Conservation (phyloP, 2,113 vertebrate species). For the Antigone vipio region DNA sequence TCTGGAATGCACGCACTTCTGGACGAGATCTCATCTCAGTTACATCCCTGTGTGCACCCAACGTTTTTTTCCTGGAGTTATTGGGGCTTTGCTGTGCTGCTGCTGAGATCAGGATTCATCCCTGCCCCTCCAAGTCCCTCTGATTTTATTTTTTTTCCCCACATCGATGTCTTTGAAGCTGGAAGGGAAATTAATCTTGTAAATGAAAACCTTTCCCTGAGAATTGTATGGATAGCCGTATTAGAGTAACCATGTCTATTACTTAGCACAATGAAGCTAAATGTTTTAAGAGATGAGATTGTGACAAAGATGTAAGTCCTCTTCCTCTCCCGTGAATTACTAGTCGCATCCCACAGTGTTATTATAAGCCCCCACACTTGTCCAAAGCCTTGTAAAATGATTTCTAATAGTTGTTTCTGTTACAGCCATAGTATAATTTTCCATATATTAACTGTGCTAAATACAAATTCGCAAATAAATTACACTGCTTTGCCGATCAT, state of each 20-base stretch:
- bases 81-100: neutral
- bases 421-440: slow-evolving; percentile 22
- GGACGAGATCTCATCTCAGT: neutral
- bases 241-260: neutral
- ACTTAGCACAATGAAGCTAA: neutral
- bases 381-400: slow-evolving; percentile 8
- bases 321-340: neutral
- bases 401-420: slow-evolving; percentile 19
- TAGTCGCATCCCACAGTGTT: neutral
- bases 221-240: neutral
- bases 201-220: neutral
- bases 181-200: neutral
- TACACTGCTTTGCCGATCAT: slow-evolving; percentile 38
- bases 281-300: neutral
- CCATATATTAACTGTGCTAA: slow-evolving; percentile 36
- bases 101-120: neutral
- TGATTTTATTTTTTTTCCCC: neutral
- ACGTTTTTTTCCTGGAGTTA: neutral
- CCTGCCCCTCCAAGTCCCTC: neutral
- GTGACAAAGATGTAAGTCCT: neutral
- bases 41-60: neutral
- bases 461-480: slow-evolving; percentile 52
- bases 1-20: neutral
- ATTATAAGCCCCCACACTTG: neutral
- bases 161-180: neutral